A percentile compares a stretch with the other conserved stretches of the same genome.
These are phyloP conservation scores for Apeltes quadracus DNA, from an alignment of 2,113 vertebrate species.

Conservation along the genomic window DNA sequence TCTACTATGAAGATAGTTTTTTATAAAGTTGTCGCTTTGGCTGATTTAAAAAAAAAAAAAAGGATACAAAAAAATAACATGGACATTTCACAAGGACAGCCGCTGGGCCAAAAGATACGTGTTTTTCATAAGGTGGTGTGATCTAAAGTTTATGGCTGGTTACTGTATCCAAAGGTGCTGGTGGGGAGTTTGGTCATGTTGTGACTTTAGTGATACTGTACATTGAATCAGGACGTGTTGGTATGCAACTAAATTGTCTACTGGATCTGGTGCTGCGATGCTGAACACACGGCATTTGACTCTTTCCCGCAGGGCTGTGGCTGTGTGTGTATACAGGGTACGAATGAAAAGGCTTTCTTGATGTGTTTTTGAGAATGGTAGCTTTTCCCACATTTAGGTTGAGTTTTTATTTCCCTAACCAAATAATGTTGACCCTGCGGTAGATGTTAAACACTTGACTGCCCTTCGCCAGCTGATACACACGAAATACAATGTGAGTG, in stretches of 20 bases:
- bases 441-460: slow-evolving; percentile 1
- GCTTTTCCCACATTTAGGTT: slow-evolving; percentile 74
- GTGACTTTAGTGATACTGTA: slow-evolving; percentile 31
- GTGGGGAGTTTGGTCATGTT: slow-evolving; percentile 30
- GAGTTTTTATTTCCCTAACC: slow-evolving; percentile 24
- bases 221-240: slow-evolving; percentile 28
- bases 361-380: slow-evolving; percentile 64
- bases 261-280: slow-evolving; percentile 17
- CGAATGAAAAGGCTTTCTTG: slow-evolving; percentile 62
- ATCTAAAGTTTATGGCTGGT: slow-evolving; percentile 49
- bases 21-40: slow-evolving; percentile 6
- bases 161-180: slow-evolving; percentile 40
- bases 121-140: slow-evolving; percentile 51
- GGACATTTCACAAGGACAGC: slow-evolving; percentile 29
- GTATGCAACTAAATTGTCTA: slow-evolving; percentile 15
- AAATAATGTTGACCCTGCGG: slow-evolving; percentile 23
- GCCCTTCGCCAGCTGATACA: slow-evolving; percentile 20
- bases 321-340: slow-evolving; percentile 71
- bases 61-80: slow-evolving; percentile 11
- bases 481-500: slow-evolving; percentile 9
- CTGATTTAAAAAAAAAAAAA: slow-evolving; percentile 28
- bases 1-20: slow-evolving; percentile 3
- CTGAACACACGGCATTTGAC: slow-evolving; percentile 19
- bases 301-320: slow-evolving; percentile 37
- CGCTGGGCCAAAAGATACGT: slow-evolving; percentile 38